phyloP scores from a whole-genome alignment of 2,113 vertebrate genomes.

The Nyctibius bracteatus region DNA sequence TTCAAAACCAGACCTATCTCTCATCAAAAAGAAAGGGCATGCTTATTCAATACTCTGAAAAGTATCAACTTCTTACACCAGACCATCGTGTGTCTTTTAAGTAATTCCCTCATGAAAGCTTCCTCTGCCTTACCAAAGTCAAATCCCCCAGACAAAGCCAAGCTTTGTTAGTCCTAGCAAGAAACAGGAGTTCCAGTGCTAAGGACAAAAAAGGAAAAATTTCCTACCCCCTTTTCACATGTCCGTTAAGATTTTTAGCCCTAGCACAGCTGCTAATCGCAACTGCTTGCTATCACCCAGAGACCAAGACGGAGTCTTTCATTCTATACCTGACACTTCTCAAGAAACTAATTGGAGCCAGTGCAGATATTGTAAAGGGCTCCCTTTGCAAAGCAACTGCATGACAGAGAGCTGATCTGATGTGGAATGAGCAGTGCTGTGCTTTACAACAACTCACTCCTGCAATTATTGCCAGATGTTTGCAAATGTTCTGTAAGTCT shows the following conservation, averaged over 20 bases:
- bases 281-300: not conserved
- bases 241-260: not conserved
- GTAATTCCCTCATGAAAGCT: not conserved
- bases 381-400: not conserved
- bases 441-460: not conserved
- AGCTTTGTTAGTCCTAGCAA: not conserved
- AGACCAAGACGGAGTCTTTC: not conserved
- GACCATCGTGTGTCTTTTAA: not conserved
- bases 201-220: not conserved
- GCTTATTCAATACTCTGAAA: not conserved
- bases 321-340: not conserved
- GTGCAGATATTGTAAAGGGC: not conserved
- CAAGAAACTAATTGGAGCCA: not conserved
- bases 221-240: not conserved
- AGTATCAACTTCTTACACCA: not conserved
- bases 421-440: not conserved
- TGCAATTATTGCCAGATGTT: constrained; percentile 23
- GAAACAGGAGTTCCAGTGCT: not conserved
- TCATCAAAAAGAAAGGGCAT: not conserved
- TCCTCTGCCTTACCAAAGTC: not conserved
- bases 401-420: not conserved
- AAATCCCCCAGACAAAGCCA: not conserved
- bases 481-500: not conserved
- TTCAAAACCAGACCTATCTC: not conserved
- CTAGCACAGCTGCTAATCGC: not conserved